Evolutionary conservation across 2,888 invertebrate genomes (phyloP).

Genomic region (Acrobasis repandana): DNA sequence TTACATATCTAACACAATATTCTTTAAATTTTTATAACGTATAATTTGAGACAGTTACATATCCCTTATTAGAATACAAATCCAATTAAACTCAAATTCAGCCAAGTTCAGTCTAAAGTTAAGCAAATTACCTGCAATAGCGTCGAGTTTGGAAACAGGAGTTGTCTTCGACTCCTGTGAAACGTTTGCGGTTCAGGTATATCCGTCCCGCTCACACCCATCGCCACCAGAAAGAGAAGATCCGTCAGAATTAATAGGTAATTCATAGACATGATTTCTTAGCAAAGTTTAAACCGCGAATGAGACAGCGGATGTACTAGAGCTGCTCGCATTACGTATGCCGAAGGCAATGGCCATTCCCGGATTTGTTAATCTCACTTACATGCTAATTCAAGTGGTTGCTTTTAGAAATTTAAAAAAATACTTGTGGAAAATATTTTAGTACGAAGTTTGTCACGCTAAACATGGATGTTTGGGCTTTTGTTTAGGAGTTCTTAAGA

Average conservation of each 20-base stretch:
- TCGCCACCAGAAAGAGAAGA: conserved; percentile 11
- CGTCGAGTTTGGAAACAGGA: conserved; percentile 63
- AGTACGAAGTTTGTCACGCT: too few relatives aligned
- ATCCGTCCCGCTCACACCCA: conserved; percentile 38
- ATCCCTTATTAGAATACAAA: background rate
- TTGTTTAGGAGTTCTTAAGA: background rate
- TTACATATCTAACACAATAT: too few relatives aligned
- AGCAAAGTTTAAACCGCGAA: conserved; percentile 22
- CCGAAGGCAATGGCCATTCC: conserved; percentile 20
- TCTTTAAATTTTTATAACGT: background rate
- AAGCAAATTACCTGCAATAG: conserved; percentile 55
- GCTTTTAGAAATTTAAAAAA: background rate
- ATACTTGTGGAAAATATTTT: background rate
- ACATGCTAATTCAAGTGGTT: conserved; percentile 20
- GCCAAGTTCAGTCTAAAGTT: conserved; percentile 4
- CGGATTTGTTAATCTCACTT: conserved; percentile 18
- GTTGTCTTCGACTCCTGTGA: conserved; percentile 56
- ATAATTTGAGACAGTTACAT: background rate
- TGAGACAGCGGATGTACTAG: conserved; percentile 20
- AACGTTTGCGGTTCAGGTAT: conserved; percentile 35
- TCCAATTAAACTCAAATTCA: background rate
- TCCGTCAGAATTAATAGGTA: conserved; percentile 15
- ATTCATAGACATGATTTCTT: conserved; percentile 27
- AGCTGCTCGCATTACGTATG: conserved; percentile 23
- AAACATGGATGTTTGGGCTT: background rate